These are phyloP conservation scores for Agonopterix alstromeriana DNA, from an alignment of 2,888 invertebrate genomes.

Conservation along the genomic window DNA sequence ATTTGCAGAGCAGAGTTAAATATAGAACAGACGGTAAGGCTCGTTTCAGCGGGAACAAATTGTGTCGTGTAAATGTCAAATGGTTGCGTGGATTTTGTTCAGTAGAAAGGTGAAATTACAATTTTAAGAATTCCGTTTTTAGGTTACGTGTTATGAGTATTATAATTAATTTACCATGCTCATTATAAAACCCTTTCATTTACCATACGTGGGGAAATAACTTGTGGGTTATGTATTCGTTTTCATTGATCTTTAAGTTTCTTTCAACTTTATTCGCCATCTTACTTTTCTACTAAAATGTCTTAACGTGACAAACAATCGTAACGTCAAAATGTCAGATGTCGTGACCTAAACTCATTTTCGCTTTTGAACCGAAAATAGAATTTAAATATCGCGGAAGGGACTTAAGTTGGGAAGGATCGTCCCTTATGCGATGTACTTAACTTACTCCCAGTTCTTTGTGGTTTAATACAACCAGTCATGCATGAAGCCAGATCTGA, in stretches of 20 bases:
- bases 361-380: conserved; percentile 4
- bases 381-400: not conserved
- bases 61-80: conserved; percentile 9
- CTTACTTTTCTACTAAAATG: not conserved
- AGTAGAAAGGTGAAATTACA: not conserved
- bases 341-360: conserved; percentile 1
- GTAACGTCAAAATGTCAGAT: not conserved
- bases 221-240: not conserved
- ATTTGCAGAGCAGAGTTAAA: conserved; percentile 6
- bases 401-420: not conserved
- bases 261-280: not conserved
- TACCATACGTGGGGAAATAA: not conserved
- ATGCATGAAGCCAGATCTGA: no score
- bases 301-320: conserved; percentile 2
- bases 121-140: not conserved
- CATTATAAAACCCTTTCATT: not conserved
- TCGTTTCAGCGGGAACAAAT: conserved; percentile 3
- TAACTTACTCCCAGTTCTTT: not conserved
- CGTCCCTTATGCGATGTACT: not conserved
- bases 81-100: not conserved
- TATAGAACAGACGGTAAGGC: conserved; percentile 6
- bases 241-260: no score
- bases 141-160: not conserved
- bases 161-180: not conserved
- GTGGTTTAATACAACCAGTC: not conserved